phyloP scores from a whole-genome alignment of 2,797 vertebrate species.

The Tragopan temminckii region DNA sequence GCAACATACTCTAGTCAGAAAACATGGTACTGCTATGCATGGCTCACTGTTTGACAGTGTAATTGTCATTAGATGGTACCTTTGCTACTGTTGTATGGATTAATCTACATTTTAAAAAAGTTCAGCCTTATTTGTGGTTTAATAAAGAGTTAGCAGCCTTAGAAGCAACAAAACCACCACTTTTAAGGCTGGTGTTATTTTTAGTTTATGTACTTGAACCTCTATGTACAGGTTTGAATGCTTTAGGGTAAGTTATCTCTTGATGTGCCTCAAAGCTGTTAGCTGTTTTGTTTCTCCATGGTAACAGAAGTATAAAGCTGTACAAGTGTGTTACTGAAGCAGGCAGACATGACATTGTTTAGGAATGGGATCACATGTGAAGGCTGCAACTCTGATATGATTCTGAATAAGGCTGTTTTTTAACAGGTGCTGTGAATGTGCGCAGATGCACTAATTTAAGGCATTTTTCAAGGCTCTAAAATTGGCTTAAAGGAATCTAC shows the following conservation, averaged over 20 bases:
- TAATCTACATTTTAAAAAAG: background rate
- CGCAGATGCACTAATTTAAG: background rate
- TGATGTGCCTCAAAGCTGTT: conserved; percentile 19
- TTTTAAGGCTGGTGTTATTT: background rate
- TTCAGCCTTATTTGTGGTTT: background rate
- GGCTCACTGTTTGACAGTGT: background rate
- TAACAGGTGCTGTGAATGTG: background rate
- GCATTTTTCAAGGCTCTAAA: background rate
- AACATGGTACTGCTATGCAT: background rate
- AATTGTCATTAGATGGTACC: background rate
- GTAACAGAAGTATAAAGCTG: conserved; percentile 42
- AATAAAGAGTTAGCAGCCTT: background rate
- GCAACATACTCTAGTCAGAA: background rate
- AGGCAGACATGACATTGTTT: conserved; percentile 12
- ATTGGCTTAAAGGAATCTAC: background rate
- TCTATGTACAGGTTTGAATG: background rate
- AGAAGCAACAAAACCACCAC: background rate
- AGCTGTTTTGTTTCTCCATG: conserved; percentile 63
- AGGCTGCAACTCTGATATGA: background rate
- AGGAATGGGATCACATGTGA: conserved; percentile 2
- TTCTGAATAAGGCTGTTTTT: background rate
- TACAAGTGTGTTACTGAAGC: background rate
- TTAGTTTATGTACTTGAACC: background rate
- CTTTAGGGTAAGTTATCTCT: conserved; percentile 14
- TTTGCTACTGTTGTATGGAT: background rate